These are phyloP conservation scores for Lathronympha strigana DNA, from an alignment of 2,888 invertebrate species.

Conservation along the genomic window DNA sequence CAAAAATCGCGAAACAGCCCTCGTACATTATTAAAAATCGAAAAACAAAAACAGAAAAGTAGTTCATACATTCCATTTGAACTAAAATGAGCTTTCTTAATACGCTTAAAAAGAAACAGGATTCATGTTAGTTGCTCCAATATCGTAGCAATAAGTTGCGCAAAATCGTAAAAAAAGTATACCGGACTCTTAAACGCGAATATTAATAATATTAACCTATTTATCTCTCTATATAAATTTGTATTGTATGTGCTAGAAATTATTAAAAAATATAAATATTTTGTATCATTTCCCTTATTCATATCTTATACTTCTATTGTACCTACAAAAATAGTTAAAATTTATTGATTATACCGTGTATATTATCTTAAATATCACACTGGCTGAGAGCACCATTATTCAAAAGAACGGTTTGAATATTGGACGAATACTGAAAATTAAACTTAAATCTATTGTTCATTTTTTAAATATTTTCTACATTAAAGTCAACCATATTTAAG, in stretches of 20 bases:
- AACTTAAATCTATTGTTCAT: slow-evolving; percentile 1
- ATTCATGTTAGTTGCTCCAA: no score
- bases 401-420: slow-evolving; percentile 25
- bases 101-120: no score
- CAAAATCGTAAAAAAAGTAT: no score
- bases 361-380: slow-evolving; percentile 35
- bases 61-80: no score
- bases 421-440: slow-evolving; percentile 28
- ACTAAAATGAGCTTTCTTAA: no score
- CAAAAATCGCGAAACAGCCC: no score
- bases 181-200: no score
- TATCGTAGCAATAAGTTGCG: no score
- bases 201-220: neutral
- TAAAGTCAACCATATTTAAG: slow-evolving; percentile 7
- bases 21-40: no score
- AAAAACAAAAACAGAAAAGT: no score
- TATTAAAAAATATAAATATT: neutral
- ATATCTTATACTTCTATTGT: neutral
- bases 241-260: neutral
- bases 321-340: neutral
- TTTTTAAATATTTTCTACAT: neutral
- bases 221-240: no score
- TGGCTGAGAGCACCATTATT: slow-evolving; percentile 32
- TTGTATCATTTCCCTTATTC: neutral
- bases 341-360: slow-evolving; percentile 11